Evolutionary conservation across 2,113 vertebrate genomes (phyloP), one percentile per base, ranked within the genome.

Genomic region (Opisthocomus hoazin): DNA sequence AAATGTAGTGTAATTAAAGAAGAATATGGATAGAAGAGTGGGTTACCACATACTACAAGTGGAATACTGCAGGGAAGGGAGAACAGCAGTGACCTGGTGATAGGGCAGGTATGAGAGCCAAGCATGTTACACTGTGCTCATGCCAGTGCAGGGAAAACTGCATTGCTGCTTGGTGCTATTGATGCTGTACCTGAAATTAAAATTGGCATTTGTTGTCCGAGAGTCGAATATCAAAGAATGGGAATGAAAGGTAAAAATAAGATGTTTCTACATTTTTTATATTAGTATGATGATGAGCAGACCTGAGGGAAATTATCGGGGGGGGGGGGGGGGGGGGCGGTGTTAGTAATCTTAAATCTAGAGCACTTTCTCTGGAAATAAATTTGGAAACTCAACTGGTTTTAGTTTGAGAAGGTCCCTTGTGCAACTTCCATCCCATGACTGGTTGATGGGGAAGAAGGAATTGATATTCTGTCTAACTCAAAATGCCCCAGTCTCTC

Each of bases 251-350:
- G 15, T 30, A 63, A 45, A 92, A 89, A 29, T 51, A 51, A 30
- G 20, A 15, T 23, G 20, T 75, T 87, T 66, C 9, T 84, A 1
- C 23, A 6, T 81, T 73, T 57, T 6, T 85, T 36, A 36, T 3
- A 12, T 68, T 78, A 71, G 16, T 43, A 29, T 4, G 15, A 20
- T 11, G 7, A 5, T 84, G 16, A 83, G 13, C 19, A 54, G 24
- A 43, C 5, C 19, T 75, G 26, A n/a, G 26, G 22, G 6, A 88
- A 60, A 56, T 46, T 4, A 37, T n/a, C n/a, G n/a, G n/a, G n/a
- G n/a, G n/a, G n/a, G n/a, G n/a, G 2, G 12, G 2, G 4, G 2
- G 12, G 2, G 4, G 2, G 11, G 30, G 53, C 48, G 2, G 37
- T 27, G 34, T 70, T 57, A 9, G 53, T 73, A 39, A 53, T 58